Evolutionary conservation across 2,888 invertebrate species (phyloP).

Genomic region (Drosophila infuscata): DNA sequence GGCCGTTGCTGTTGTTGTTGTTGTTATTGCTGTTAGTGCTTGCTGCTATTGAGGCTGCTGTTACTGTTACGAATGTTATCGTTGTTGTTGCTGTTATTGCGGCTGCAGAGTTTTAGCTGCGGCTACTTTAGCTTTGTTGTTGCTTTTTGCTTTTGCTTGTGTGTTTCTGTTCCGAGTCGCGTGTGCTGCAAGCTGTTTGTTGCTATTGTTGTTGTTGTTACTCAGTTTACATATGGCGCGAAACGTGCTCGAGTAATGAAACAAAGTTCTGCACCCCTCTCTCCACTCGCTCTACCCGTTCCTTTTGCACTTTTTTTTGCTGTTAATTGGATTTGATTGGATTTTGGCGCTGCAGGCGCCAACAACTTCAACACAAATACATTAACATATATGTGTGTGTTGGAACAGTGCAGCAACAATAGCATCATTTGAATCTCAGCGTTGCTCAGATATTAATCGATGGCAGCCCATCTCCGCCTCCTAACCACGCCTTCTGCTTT

Average conservation of each 20-base stretch:
- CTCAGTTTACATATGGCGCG: constrained; percentile 63
- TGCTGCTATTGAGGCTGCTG: constrained; percentile 32
- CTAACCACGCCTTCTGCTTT: constrained; percentile 13
- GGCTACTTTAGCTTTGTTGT: constrained; percentile 50
- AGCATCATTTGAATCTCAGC: constrained; percentile 33
- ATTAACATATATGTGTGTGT: background rate
- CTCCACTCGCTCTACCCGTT: background rate
- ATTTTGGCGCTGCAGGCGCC: constrained; percentile 68
- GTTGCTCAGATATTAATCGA: constrained; percentile 53
- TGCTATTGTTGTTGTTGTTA: constrained; percentile 23
- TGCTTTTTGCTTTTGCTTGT: constrained; percentile 43
- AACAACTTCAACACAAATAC: constrained; percentile 49
- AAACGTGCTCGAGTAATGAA: constrained; percentile 63
- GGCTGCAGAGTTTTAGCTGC: constrained; percentile 33
- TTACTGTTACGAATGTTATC: constrained; percentile 24
- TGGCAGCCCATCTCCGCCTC: background rate
- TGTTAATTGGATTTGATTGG: constrained; percentile 79
- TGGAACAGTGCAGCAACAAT: constrained; percentile 15
- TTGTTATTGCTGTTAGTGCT: background rate
- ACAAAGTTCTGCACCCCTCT: constrained; percentile 48
- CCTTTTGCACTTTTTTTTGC: constrained; percentile 36
- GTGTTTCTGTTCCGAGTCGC: constrained; percentile 49
- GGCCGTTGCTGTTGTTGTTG: constrained; percentile 27
- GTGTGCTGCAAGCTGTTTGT: constrained; percentile 51
- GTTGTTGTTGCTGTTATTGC: constrained; percentile 34